Base-by-base conservation (phyloP, 1,140 invertebrate genomes). In the Parapsyche elsis region DNA sequence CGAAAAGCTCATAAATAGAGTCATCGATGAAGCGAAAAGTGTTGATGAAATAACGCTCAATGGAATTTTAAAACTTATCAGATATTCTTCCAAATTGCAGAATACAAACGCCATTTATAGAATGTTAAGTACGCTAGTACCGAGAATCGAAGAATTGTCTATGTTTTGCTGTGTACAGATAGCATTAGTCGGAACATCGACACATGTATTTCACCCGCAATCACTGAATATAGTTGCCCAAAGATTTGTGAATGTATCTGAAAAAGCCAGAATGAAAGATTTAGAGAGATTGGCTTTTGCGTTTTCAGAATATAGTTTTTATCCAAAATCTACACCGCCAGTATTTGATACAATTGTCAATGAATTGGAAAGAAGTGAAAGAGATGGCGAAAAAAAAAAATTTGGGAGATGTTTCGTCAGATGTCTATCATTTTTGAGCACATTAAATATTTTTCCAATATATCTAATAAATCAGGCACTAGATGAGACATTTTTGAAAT, bases 201-300 rank as follows among this genome's bases (percentile, higher is more conserved):
- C 86, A n/a, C 86, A 87, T 76, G 73, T 88, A 0, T 87, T 87
- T 74, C 84, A 91, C 74, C 81, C 87, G 74, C 26, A 81, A 10
- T 74, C 87, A 0, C 78, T 88, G 4, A 83, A 87, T 38, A 57
- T 59, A n/a, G 86, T 90, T 26, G 73, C 89, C 0, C 19, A 86
- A 14, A 87, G 86, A 80, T 90, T 87, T 78, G 78, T 86, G 10
- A 74, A 81, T 9, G 79, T 86, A 83, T 14, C 89, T 0, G 46
- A 85, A 1, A 24, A 74, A 0, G 84, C 87, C 0, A 87, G 92
- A 73, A 64, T 93, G 0, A 93, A 94, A 86, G 92, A 94, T 81
- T 84, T 93, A 9, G 92, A 93, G 86, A 87, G 92, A 78, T 85
- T 93, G 0, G 81, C 89, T 4, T 88, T 90, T 76, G 85, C 86